phyloP scores from a whole-genome alignment of 2,113 vertebrate species.

The Anas platyrhynchos region DNA sequence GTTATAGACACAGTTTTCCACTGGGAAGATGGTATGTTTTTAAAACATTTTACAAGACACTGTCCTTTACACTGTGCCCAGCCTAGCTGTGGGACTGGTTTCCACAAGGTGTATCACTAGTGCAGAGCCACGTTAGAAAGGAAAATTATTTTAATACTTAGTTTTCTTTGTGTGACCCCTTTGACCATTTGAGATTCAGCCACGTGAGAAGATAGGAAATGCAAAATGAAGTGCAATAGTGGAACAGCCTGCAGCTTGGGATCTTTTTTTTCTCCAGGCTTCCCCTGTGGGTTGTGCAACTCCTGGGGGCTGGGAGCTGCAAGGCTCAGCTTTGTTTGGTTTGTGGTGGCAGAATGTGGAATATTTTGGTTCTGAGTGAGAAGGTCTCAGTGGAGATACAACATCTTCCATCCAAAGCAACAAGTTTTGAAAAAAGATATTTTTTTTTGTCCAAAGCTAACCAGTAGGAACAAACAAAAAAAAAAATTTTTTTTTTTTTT shows the following conservation, averaged over 20 bases:
- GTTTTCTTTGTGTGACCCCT: neutral
- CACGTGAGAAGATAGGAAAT: neutral
- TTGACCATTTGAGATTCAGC: neutral
- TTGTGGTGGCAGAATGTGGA: neutral
- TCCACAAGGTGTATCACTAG: neutral
- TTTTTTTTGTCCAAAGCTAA: neutral
- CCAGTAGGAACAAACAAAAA: neutral
- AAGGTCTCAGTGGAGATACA: neutral
- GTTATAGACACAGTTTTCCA: neutral
- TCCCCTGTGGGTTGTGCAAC: neutral
- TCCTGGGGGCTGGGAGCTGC: neutral
- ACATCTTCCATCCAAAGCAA: neutral
- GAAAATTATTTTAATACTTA: conserved; percentile 18
- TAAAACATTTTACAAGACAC: neutral
- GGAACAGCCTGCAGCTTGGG: neutral
- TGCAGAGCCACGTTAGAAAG: neutral
- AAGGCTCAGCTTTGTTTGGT: neutral
- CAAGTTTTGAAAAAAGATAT: neutral
- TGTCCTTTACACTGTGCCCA: neutral
- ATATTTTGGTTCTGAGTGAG: neutral
- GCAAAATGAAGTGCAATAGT: neutral
- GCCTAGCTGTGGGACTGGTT: neutral
- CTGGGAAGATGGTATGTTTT: neutral
- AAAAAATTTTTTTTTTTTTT: too few relatives aligned
- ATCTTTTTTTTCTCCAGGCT: neutral